phyloP scores from a whole-genome alignment of 1,140 invertebrate genomes.

The Neodiprion lecontei region DNA sequence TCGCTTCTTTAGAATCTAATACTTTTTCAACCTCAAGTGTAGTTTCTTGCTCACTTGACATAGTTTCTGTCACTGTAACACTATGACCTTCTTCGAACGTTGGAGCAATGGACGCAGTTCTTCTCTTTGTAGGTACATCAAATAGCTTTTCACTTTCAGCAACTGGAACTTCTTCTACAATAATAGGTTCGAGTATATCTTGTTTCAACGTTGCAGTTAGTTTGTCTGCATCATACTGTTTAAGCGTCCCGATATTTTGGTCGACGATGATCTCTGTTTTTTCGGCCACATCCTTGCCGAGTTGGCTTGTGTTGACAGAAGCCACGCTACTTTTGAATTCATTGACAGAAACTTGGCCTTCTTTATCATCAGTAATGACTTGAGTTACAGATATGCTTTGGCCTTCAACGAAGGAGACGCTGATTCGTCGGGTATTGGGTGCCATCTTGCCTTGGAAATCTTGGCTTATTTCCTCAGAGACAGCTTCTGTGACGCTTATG shows the following conservation, averaged over 20 bases:
- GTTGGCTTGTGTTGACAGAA: slow-evolving; percentile 31
- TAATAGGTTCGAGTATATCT: slow-evolving; percentile 44
- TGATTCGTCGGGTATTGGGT: slow-evolving; percentile 46
- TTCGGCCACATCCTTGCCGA: slow-evolving; percentile 39
- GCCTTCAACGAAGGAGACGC: slow-evolving; percentile 54
- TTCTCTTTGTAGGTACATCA: slow-evolving; percentile 31
- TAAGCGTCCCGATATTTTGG: slow-evolving; percentile 35
- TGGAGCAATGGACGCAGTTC: slow-evolving; percentile 26
- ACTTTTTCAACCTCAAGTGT: slow-evolving; percentile 34
- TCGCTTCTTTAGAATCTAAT: slow-evolving; percentile 42
- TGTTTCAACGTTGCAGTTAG: slow-evolving; percentile 47
- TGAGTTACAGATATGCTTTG: slow-evolving; percentile 60
- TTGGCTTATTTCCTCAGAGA: slow-evolving; percentile 45
- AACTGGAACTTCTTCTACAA: slow-evolving; percentile 45
- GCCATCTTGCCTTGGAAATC: slow-evolving; percentile 44
- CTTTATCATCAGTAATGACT: slow-evolving; percentile 58
- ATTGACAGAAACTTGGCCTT: slow-evolving; percentile 36
- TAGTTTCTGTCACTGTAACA: slow-evolving; percentile 51
- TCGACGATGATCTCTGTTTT: slow-evolving; percentile 38
- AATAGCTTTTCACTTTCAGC: slow-evolving; percentile 38
- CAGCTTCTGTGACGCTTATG: slow-evolving; percentile 41
- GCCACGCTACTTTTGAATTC: slow-evolving; percentile 36
- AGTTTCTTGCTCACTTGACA: slow-evolving; percentile 39
- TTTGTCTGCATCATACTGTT: slow-evolving; percentile 34
- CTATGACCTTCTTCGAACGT: slow-evolving; percentile 43